phyloP scores from a whole-genome alignment of 2,113 vertebrate genomes.

The Malurus alboscapulatus region DNA sequence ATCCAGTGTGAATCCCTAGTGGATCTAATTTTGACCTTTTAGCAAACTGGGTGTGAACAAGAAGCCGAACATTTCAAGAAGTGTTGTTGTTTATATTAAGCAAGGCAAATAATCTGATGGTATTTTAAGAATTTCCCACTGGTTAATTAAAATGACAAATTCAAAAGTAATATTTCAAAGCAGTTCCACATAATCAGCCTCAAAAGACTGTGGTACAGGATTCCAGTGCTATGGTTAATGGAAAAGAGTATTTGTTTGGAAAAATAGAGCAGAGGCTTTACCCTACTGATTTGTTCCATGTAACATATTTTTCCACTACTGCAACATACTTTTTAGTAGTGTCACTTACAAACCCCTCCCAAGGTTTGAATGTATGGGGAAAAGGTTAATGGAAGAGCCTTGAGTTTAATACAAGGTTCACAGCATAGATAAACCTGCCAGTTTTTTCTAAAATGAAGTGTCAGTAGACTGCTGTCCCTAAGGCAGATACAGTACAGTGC shows the following conservation, averaged over 20 bases:
- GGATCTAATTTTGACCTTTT: neutral
- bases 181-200: neutral
- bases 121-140: neutral
- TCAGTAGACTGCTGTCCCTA: neutral
- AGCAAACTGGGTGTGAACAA: neutral
- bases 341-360: neutral
- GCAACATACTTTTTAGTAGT: neutral
- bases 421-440: neutral
- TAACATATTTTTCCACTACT: slow-evolving; percentile 9
- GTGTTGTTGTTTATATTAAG: neutral
- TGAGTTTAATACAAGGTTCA: neutral
- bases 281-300: slow-evolving; percentile 16
- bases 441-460: neutral
- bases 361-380: neutral
- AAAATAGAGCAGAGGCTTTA: neutral
- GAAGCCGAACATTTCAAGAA: neutral
- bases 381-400: neutral
- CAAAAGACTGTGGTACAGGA: neutral
- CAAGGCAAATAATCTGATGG: neutral
- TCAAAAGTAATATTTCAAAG: neutral
- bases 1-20: neutral
- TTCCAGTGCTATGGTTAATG: slow-evolving; percentile 5
- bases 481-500: neutral
- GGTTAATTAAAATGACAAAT: neutral
- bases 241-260: slow-evolving; percentile 1